Evolutionary conservation across 1,140 invertebrate species (phyloP).

Genomic region (Aporrectodea caliginosa): DNA sequence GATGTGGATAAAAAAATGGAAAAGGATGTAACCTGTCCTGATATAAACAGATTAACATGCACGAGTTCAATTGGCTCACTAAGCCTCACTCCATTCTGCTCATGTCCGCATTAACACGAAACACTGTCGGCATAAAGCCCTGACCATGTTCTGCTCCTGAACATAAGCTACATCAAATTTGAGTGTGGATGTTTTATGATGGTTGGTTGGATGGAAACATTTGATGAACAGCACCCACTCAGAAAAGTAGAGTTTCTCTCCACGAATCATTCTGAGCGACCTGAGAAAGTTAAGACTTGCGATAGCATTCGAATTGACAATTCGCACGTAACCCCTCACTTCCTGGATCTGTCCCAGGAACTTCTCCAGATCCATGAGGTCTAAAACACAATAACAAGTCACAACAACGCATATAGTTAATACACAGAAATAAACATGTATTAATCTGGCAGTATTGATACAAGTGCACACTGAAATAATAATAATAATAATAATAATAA

Average conservation of each 20-base stretch:
- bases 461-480: no score
- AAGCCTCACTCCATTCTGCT: not conserved
- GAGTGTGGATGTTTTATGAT: not conserved
- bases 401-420: no score
- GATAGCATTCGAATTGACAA: constrained; percentile 74
- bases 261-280: constrained; percentile 68
- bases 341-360: constrained; percentile 73
- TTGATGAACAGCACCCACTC: constrained; percentile 34
- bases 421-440: no score
- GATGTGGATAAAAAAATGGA: no score
- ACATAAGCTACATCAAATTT: not conserved
- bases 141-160: not conserved
- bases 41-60: no score
- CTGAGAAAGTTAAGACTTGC: constrained; percentile 83
- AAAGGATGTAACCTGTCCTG: no score
- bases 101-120: not conserved
- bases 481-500: no score
- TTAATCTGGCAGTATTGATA: no score
- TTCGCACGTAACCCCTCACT: constrained; percentile 74
- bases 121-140: not conserved
- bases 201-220: no score
- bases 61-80: not conserved
- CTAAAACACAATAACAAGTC: not conserved
- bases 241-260: constrained; percentile 53
- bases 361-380: constrained; percentile 61